Percentiles rank a stretch among this genome's conserved stretches.
Conservation (phyloP, 1,140 invertebrate genomes). For the Lordiphosa stackelbergi region DNA sequence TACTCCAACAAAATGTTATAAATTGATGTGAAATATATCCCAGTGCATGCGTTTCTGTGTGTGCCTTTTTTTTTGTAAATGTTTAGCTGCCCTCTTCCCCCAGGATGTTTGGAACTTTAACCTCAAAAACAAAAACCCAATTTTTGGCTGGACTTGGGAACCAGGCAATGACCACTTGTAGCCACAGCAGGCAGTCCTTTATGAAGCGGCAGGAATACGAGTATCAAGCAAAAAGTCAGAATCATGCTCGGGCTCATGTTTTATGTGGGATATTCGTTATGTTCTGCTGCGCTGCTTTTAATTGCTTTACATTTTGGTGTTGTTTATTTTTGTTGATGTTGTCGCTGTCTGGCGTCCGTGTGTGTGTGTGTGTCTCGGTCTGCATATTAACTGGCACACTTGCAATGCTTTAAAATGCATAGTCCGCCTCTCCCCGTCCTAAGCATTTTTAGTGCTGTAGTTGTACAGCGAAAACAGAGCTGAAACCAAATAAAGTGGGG, state of each 20-base stretch:
- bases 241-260: constrained; percentile 64
- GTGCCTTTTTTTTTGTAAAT: constrained; percentile 33
- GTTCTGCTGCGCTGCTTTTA: constrained; percentile 66
- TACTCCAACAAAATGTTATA: too few relatives aligned
- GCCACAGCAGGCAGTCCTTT: constrained; percentile 59
- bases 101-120: constrained; percentile 38
- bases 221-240: constrained; percentile 51
- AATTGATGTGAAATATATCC: too few relatives aligned
- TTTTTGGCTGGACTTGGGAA: constrained; percentile 9
- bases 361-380: constrained; percentile 42
- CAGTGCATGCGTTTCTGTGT: too few relatives aligned
- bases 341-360: constrained; percentile 16
- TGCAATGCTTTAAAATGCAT: constrained; percentile 63
- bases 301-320: constrained; percentile 69
- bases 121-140: constrained; percentile 37
- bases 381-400: constrained; percentile 68
- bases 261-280: constrained; percentile 66
- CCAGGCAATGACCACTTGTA: constrained; percentile 62
- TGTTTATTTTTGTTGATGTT: constrained; percentile 54
- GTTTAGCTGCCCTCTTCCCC: constrained; percentile 32
- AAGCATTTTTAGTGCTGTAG: constrained; percentile 65
- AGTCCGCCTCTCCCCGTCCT: constrained; percentile 21
- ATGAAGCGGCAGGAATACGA: constrained; percentile 4
- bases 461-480: constrained; percentile 52
- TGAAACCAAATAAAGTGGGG: constrained; percentile 10